These are phyloP conservation scores for Osmerus mordax DNA, from an alignment of 2,113 vertebrate genomes.

Conservation along the genomic window DNA sequence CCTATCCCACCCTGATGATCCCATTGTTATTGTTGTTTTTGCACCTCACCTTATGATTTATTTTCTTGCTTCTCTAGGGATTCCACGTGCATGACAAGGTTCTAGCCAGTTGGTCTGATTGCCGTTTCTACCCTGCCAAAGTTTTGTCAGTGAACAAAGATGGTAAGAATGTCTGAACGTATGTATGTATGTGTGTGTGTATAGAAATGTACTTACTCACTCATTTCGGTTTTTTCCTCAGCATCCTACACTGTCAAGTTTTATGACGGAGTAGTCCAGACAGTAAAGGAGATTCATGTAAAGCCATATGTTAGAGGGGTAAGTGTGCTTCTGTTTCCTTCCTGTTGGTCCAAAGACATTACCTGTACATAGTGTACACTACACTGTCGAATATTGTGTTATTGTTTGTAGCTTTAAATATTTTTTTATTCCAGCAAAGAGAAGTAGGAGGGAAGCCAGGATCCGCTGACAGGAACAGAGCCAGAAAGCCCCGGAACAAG, in stretches of 20 bases:
- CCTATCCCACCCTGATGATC: no score
- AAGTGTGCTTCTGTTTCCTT: conserved; percentile 15
- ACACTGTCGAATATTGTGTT: no score
- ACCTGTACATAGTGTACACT: no score
- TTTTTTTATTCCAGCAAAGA: conserved; percentile 24
- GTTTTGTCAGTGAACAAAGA: conserved; percentile 93
- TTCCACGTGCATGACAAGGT: conserved; percentile 94
- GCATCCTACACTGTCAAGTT: conserved; percentile 98
- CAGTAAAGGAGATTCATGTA: conserved; percentile 95
- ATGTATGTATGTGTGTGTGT: neutral
- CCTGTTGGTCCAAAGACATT: no score
- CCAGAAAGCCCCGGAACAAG: conserved; percentile 48
- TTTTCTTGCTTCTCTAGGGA: conserved; percentile 67
- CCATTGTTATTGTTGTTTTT: neutral
- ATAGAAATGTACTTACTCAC: neutral
- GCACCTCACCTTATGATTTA: neutral
- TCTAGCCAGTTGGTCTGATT: conserved; percentile 96
- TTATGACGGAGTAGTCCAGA: conserved; percentile 96
- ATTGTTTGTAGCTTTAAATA: neutral
- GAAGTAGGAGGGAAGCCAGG: conserved; percentile 52
- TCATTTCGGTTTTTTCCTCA: conserved; percentile 47
- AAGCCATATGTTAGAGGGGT: conserved; percentile 90
- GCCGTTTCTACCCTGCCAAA: conserved; percentile 96
- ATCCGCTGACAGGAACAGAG: conserved; percentile 55
- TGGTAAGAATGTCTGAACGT: conserved; percentile 74